A percentile compares a stretch with the other conserved stretches of the same genome.
phyloP scores from a whole-genome alignment of 2,113 vertebrate genomes.

The Sardina pilchardus region DNA sequence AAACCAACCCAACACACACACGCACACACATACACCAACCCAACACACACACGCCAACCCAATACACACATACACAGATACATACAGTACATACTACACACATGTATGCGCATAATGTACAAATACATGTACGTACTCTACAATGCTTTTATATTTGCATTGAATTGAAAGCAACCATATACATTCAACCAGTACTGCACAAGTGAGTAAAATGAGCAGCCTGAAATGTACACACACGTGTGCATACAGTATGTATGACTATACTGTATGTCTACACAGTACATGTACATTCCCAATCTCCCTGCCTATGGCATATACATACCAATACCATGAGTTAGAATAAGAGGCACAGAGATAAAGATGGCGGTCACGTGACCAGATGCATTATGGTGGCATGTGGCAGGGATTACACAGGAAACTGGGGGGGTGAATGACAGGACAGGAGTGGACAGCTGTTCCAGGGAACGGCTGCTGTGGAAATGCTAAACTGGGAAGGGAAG shows the following conservation, averaged over 20 bases:
- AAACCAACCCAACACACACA: background rate
- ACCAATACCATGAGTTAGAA: background rate
- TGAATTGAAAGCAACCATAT: background rate
- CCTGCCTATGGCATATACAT: background rate
- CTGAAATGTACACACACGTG: background rate
- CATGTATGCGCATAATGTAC: background rate
- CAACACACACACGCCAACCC: no score
- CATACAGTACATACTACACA: background rate
- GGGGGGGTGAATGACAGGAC: constrained; percentile 21
- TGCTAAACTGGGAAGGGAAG: background rate
- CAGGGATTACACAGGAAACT: constrained; percentile 35
- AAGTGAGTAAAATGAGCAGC: constrained; percentile 9
- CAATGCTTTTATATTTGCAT: no score
- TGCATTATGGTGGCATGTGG: constrained; percentile 30
- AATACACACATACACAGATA: background rate
- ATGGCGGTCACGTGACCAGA: constrained; percentile 16
- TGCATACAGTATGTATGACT: no score
- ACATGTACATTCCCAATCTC: background rate
- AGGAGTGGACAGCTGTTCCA: constrained; percentile 15
- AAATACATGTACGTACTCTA: no score
- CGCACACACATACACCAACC: background rate
- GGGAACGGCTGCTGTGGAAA: background rate
- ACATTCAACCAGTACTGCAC: background rate
- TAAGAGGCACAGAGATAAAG: constrained; percentile 3
- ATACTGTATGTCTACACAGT: no score